Evolutionary conservation across 1,140 invertebrate species (phyloP).

Genomic region (Odontomachus brunneus): DNA sequence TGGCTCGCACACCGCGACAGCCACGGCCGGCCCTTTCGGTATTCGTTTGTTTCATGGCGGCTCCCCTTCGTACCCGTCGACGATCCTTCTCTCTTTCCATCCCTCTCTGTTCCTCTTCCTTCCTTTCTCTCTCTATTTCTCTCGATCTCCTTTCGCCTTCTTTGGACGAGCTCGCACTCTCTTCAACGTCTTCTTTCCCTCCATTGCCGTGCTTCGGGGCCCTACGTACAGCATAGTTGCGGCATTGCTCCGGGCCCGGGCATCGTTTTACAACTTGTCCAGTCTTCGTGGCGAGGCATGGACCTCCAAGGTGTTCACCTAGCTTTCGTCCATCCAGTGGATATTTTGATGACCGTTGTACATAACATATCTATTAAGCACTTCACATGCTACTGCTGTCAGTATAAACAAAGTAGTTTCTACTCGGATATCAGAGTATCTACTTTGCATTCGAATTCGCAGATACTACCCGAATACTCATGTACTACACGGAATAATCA

Average conservation of each 20-base stretch:
- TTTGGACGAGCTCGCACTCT: slow-evolving; percentile 45
- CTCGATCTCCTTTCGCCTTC: slow-evolving; percentile 42
- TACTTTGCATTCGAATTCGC: no score
- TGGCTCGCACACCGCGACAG: slow-evolving; percentile 63
- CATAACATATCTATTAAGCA: background rate
- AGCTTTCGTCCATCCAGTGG: background rate
- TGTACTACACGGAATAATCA: no score
- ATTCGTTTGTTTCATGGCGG: slow-evolving; percentile 84
- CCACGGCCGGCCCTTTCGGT: slow-evolving; percentile 79
- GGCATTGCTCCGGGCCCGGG: slow-evolving; percentile 70
- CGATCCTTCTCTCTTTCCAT: slow-evolving; percentile 56
- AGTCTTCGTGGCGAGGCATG: slow-evolving; percentile 51
- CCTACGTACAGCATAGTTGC: slow-evolving; percentile 76
- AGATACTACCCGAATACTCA: no score
- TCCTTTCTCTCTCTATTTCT: slow-evolving; percentile 41
- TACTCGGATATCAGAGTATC: no score
- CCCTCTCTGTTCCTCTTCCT: slow-evolving; percentile 61
- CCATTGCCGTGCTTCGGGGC: slow-evolving; percentile 62
- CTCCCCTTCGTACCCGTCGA: slow-evolving; percentile 73
- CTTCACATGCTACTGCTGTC: background rate
- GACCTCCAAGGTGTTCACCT: slow-evolving; percentile 65
- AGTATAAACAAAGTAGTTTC: no score
- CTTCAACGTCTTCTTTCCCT: slow-evolving; percentile 31
- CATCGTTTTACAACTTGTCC: slow-evolving; percentile 74
- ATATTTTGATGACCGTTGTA: background rate